A percentile compares a stretch with the other conserved stretches of the same genome.
Conservation (phyloP, 2,113 vertebrate species). For the Meleagris gallopavo region DNA sequence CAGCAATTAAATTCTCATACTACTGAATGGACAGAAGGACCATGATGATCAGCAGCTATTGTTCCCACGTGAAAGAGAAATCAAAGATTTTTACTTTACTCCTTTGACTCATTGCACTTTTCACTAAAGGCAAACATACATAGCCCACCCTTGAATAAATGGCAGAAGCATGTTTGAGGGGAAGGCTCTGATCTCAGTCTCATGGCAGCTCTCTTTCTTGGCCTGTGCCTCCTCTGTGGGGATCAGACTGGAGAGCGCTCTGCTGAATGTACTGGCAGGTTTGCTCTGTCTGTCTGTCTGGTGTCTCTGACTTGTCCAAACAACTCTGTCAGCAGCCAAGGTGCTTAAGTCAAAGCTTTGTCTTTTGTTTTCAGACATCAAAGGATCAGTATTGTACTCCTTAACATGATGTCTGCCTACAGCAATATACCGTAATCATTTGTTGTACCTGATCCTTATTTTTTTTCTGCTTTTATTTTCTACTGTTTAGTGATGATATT, state of each 20-base stretch:
- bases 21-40: not conserved
- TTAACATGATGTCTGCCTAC: not conserved
- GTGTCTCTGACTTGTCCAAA: not conserved
- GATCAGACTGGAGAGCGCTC: accelerated
- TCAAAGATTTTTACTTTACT: not conserved
- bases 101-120: not conserved
- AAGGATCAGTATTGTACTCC: not conserved
- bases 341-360: not conserved
- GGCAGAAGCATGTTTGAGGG: not conserved
- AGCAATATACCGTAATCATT: not conserved
- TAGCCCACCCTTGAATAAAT: not conserved
- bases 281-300: not conserved
- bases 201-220: not conserved
- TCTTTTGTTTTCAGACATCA: not conserved
- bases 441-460: not conserved
- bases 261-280: not conserved
- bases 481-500: not conserved
- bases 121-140: not conserved
- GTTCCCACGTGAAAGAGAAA: not conserved
- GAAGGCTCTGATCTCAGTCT: not conserved
- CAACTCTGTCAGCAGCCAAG: not conserved
- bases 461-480: not conserved
- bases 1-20: not conserved
- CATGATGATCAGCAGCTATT: not conserved
- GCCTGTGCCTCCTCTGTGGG: not conserved